Percentiles rank a stretch among this genome's conserved stretches.
Evolutionary conservation across 2,888 invertebrate species (phyloP).

Genomic region (Gastracanthus pulcherrimus): DNA sequence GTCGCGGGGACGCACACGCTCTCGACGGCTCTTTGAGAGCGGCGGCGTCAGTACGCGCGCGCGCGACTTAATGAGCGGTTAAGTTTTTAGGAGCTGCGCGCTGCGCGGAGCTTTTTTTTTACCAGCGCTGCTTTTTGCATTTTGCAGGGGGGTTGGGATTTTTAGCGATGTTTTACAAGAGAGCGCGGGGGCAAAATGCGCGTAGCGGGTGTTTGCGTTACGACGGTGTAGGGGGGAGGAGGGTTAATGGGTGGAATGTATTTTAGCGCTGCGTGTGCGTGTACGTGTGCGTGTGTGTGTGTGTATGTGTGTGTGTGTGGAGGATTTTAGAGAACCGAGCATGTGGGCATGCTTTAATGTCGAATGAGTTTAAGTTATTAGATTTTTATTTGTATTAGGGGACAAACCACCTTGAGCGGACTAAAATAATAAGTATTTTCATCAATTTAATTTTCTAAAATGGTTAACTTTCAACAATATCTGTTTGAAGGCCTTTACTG

Average conservation of each 20-base stretch:
- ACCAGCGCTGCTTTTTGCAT: neutral
- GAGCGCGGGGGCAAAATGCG: too few species aligned
- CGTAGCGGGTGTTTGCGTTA: too few species aligned
- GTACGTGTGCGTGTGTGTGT: neutral
- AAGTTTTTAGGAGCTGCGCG: neutral
- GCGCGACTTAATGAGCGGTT: constrained; percentile 24
- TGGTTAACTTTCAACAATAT: too few species aligned
- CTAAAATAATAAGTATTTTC: too few species aligned
- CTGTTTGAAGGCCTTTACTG: too few species aligned
- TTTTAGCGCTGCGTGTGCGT: neutral
- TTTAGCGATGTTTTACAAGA: neutral
- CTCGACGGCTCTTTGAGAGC: neutral
- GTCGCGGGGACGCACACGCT: neutral
- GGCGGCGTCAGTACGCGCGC: too few species aligned
- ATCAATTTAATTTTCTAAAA: too few species aligned
- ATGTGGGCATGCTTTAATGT: too few species aligned
- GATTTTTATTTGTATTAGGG: too few species aligned
- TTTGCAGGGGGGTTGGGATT: neutral
- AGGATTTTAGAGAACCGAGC: too few species aligned
- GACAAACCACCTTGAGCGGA: too few species aligned
- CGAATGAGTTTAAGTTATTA: too few species aligned
- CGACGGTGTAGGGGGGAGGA: neutral
- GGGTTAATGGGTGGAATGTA: neutral
- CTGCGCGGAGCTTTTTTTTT: neutral
- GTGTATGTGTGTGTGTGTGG: neutral